Base-by-base conservation (phyloP, 1,140 invertebrate genomes). In the Polypedilum pembai region DNA sequence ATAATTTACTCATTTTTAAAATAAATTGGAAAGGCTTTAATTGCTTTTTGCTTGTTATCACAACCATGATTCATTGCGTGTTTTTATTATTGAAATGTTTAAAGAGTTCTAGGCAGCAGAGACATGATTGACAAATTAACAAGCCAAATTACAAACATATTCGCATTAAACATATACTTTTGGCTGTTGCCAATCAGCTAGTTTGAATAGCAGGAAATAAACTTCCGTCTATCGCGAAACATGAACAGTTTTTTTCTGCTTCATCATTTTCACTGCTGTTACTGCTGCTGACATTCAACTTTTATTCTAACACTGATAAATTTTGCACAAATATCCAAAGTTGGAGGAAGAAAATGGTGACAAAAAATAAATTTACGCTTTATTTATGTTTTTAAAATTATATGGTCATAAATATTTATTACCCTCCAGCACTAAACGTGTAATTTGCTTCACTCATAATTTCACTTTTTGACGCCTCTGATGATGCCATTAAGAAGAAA, bases 321-420 rank as follows among this genome's bases (percentile, higher is more conserved):
- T 8, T 15, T 56, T 1, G 45, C 15, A 56, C 12, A 56, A 56
- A 56, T 56, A 56, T 15, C 15, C 45, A 15, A 56, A 56, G n/a
- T 56, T 56, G 45, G 41, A 56, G n/a, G 45, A 45, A 45, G 41
- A 45, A 33, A 45, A 45, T 45, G 41, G 8, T 15, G 10, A 56
- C 45, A 56, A 56, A 56, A 45, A 56, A 12, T 56, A 56, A 56
- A 56, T 56, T 56, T n/a, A 56, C 12, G 45, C 45, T 56, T 56
- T 56, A 56, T 56, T 56, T 56, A 56, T 56, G 45, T 56, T n/a
- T 56, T 56, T 56, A 56, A 56, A 56, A 56, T 56, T 8, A 56
- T 56, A 56, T 56, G 45, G 15, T 56, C 12, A 56, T 56, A 56
- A 56, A 56, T 56, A 56, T 56, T 56, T 56, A 56, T 3, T 8